These are phyloP conservation scores for Drosophila melanosoma DNA, from an alignment of 2,888 invertebrate genomes.

Conservation along the genomic window DNA sequence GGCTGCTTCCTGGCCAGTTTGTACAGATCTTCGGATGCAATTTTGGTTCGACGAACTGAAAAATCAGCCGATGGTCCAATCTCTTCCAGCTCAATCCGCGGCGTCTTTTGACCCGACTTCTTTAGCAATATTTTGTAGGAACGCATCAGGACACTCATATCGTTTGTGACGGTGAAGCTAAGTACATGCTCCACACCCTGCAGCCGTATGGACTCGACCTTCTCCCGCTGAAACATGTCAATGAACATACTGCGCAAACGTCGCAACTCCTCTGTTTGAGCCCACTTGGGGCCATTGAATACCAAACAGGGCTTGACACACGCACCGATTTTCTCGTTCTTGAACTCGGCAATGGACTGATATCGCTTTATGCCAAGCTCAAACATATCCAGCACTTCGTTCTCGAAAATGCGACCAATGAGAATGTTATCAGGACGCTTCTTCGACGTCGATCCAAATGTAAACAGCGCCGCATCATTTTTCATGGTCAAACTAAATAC, in stretches of 20 bases:
- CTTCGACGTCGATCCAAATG: slow-evolving; percentile 96
- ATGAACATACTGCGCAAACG: slow-evolving; percentile 94
- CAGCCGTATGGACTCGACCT: slow-evolving; percentile 90
- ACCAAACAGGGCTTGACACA: slow-evolving; percentile 96
- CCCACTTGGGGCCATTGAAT: slow-evolving; percentile 97
- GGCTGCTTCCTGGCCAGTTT: slow-evolving; percentile 93
- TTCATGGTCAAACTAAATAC: slow-evolving; percentile 88
- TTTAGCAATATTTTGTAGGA: slow-evolving; percentile 93
- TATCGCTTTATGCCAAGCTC: slow-evolving; percentile 96
- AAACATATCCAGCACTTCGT: slow-evolving; percentile 96
- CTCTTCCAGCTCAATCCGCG: slow-evolving; percentile 92
- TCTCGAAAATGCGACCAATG: slow-evolving; percentile 95
- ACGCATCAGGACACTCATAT: slow-evolving; percentile 91
- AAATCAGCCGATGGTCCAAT: slow-evolving; percentile 95
- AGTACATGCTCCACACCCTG: slow-evolving; percentile 97
- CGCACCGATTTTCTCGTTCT: slow-evolving; percentile 90
- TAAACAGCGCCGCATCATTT: slow-evolving; percentile 95
- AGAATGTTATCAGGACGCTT: slow-evolving; percentile 97
- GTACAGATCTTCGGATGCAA: slow-evolving; percentile 95
- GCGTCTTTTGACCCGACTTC: slow-evolving; percentile 95
- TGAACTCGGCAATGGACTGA: slow-evolving; percentile 92
- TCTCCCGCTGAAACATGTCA: slow-evolving; percentile 93
- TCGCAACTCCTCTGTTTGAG: slow-evolving; percentile 91
- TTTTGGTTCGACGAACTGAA: slow-evolving; percentile 92
- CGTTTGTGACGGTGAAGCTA: slow-evolving; percentile 93